phyloP scores from a whole-genome alignment of 2,113 vertebrate species.

The Uria lomvia region DNA sequence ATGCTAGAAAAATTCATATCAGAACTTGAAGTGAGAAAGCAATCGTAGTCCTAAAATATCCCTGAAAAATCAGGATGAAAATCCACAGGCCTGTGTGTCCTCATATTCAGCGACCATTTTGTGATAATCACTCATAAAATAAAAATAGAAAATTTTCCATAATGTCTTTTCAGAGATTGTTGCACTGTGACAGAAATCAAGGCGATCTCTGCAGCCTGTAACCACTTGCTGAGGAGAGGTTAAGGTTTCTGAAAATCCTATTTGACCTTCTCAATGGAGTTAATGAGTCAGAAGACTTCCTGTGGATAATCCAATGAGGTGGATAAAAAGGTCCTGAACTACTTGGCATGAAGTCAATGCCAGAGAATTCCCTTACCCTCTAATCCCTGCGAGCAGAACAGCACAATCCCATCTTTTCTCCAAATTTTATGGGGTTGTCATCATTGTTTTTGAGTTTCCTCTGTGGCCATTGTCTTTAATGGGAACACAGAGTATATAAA shows the following conservation, averaged over 20 bases:
- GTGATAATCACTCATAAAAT: background rate
- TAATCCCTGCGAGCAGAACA: background rate
- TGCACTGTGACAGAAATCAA: background rate
- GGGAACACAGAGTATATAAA: background rate
- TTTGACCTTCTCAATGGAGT: constrained; percentile 56
- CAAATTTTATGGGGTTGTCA: background rate
- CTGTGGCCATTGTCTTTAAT: background rate
- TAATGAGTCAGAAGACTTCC: constrained; percentile 65
- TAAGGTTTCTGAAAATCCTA: constrained; percentile 29
- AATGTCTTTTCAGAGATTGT: background rate
- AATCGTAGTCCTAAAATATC: rapidly evolving
- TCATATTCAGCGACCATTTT: background rate
- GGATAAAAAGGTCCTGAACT: constrained; percentile 67
- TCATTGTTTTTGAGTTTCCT: background rate
- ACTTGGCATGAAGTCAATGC: constrained; percentile 24
- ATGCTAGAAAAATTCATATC: background rate
- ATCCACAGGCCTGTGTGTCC: background rate
- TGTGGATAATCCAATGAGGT: constrained; percentile 65
- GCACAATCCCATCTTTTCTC: background rate
- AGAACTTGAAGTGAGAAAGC: background rate
- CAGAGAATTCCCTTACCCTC: background rate
- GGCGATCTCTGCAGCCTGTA: background rate
- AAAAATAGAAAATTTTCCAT: background rate
- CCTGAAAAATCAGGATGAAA: background rate
- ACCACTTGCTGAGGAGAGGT: constrained; percentile 5